Evolutionary conservation across 2,888 invertebrate genomes (phyloP), one percentile per base, ranked within the genome.

Genomic region (Peribatodes rhomboidaria): DNA sequence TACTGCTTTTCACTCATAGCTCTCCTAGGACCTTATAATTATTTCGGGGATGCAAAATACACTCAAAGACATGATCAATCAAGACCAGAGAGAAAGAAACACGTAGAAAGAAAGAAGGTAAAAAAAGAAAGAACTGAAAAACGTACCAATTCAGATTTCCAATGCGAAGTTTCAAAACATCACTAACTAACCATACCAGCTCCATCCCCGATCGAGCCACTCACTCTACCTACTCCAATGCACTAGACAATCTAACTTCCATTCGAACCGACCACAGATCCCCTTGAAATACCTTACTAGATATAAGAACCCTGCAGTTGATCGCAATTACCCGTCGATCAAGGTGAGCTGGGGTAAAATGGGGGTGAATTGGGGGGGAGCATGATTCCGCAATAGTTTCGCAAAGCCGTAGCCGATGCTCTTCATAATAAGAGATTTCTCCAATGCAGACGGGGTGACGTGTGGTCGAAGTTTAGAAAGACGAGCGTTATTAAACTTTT

Each of bases 401-500:
- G 10, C 47, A 50, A 53, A 61, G 39, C 56, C 54, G 44, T 52
- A 61, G 39, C 56, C 54, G 44, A 55, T 61, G 59, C 72, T 57
- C 68, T 66, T 65, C 60, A 68, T 62, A 65, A 68, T 67, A 67
- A 66, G 66, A 65, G 68, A 66, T 57, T 62, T 69, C 65, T 69
- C 61, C 60, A 63, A 58, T 65, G 63, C 69, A 64, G 50, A 55
- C 41, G 31, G 55, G 49, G 11, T 61, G 4, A 13, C 20, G 22
- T 3, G 44, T 33, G 60, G 56, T 31, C 14, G 20, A 49, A 46
- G 14, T 9, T 41, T 35, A 6, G 35, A 58, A 47, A 53, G 27
- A 27, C 16, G 33, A 52, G 55, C 54, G 57, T 35, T 16, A 8
- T 44, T 44, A 20, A 27, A 6, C n/a, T n/a, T n/a, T n/a, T n/a